Conservation (phyloP, 2,888 invertebrate genomes). For the Phoronis australis region DNA sequence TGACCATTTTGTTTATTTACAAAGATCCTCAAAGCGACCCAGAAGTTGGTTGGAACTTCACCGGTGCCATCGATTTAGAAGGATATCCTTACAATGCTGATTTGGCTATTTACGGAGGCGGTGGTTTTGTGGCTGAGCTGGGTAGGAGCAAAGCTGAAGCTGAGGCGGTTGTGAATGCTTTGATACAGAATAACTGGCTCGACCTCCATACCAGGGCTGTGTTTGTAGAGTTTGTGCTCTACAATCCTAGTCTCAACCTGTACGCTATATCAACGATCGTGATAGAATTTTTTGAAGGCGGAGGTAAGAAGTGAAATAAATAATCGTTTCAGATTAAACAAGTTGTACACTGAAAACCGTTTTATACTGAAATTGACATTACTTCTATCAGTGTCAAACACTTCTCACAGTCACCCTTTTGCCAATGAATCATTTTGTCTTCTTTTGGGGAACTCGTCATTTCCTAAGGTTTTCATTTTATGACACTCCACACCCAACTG, state of each 20-base stretch:
- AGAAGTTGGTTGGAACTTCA: neutral
- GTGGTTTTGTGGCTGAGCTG: slow-evolving; percentile 50
- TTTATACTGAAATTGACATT: too few relatives aligned
- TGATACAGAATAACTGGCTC: slow-evolving; percentile 37
- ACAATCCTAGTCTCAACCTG: slow-evolving; percentile 41
- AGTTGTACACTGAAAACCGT: too few relatives aligned
- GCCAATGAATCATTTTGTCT: too few relatives aligned
- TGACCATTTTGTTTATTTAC: too few relatives aligned
- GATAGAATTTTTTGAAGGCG: slow-evolving; percentile 23
- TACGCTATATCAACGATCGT: slow-evolving; percentile 22
- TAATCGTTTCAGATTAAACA: too few relatives aligned
- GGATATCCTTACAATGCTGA: slow-evolving; percentile 45
- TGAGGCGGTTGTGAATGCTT: neutral
- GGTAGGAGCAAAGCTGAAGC: slow-evolving; percentile 11
- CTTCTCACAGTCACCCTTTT: too few relatives aligned
- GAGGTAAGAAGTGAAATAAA: too few relatives aligned
- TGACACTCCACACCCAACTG: too few relatives aligned
- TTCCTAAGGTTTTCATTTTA: too few relatives aligned
- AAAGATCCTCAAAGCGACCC: too few relatives aligned
- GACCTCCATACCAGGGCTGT: slow-evolving; percentile 52
- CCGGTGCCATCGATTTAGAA: slow-evolving; percentile 19
- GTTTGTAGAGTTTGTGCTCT: slow-evolving; percentile 53
- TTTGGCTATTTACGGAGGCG: slow-evolving; percentile 48
- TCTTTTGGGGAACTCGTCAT: too few relatives aligned
- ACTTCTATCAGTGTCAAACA: too few relatives aligned